phyloP scores from a whole-genome alignment of 2,888 invertebrate genomes.

The Neoaliturus tenellus region DNA sequence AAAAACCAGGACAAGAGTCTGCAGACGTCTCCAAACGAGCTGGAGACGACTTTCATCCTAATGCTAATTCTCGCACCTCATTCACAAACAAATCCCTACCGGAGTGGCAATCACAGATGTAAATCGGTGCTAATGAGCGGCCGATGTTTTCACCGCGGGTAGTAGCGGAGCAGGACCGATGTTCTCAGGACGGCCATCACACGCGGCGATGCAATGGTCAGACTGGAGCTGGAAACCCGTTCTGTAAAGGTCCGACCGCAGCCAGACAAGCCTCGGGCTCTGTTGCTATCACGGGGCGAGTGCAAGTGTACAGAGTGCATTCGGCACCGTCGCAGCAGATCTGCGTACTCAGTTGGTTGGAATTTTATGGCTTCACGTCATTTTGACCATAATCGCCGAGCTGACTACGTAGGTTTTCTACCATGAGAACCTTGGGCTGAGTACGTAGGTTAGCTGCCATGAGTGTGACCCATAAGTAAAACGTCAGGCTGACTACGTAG shows the following conservation, averaged over 20 bases:
- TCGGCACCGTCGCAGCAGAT: not conserved
- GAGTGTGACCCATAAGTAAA: too few species aligned
- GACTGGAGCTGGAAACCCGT: conserved; percentile 15
- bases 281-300: not conserved
- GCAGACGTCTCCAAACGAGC: too few species aligned
- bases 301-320: not conserved
- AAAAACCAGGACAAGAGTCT: too few species aligned
- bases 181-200: not conserved
- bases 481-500: too few species aligned
- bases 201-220: not conserved
- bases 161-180: not conserved
- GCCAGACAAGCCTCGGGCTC: not conserved
- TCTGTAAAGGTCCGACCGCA: not conserved
- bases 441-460: too few species aligned
- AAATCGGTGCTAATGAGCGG: not conserved
- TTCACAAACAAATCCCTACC: not conserved
- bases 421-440: not conserved
- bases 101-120: not conserved
- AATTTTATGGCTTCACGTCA: not conserved
- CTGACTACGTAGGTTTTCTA: not conserved
- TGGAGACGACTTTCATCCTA: too few species aligned
- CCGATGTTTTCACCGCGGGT: not conserved
- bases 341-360: too few species aligned
- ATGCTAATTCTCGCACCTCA: not conserved
- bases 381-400: not conserved